These are phyloP conservation scores for Dicrostonyx torquatus DNA, from an alignment of 2,797 vertebrate species.

Conservation along the genomic window DNA sequence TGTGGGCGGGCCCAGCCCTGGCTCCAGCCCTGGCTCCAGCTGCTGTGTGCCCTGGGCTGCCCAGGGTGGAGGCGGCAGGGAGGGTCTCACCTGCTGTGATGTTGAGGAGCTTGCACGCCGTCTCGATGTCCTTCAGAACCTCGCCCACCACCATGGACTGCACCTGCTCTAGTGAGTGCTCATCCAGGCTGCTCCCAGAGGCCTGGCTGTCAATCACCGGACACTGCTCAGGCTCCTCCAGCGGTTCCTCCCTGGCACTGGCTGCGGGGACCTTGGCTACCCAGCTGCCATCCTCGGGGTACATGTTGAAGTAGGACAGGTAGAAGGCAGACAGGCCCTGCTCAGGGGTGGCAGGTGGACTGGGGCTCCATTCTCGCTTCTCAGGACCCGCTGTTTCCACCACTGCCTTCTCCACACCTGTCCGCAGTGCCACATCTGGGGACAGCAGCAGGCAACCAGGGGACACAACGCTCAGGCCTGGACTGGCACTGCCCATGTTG, in stretches of 20 bases:
- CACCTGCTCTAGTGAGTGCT: conserved; percentile 96
- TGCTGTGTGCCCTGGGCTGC: background rate
- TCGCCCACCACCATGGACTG: conserved; percentile 98
- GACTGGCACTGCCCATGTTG: conserved; percentile 92
- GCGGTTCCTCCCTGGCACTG: conserved; percentile 62
- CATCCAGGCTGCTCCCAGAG: conserved; percentile 87
- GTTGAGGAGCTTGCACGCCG: conserved; percentile 97
- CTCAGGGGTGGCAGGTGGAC: conserved; percentile 85
- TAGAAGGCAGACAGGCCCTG: conserved; percentile 90
- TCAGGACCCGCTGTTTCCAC: conserved; percentile 64
- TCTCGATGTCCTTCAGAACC: conserved; percentile 98
- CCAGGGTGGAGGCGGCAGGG: background rate
- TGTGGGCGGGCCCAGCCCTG: background rate
- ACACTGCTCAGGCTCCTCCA: conserved; percentile 88
- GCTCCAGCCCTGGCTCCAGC: background rate
- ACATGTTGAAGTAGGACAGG: conserved; percentile 95
- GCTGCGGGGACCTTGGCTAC: conserved; percentile 85
- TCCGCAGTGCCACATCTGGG: conserved; percentile 85
- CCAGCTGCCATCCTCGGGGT: conserved; percentile 90
- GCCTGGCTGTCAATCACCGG: conserved; percentile 97
- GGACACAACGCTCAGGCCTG: conserved; percentile 86
- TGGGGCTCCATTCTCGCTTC: conserved; percentile 89
- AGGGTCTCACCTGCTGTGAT: conserved; percentile 92
- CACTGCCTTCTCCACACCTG: conserved; percentile 83
- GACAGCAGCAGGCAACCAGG: conserved; percentile 84